Base-by-base conservation (phyloP, 2,888 invertebrate species). In the Himalopsyche anomala region DNA sequence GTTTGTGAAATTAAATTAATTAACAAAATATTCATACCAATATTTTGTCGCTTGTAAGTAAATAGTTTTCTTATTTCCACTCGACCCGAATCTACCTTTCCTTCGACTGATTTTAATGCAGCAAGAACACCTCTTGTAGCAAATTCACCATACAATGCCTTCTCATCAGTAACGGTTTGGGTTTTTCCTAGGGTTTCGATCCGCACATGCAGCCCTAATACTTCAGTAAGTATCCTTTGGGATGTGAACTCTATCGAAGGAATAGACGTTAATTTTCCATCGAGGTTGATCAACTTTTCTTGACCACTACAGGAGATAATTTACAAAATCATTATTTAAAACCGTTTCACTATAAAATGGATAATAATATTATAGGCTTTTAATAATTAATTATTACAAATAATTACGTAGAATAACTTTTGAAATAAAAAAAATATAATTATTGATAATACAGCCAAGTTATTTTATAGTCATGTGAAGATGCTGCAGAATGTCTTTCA, bases 121-220 rank as follows among this genome's bases (percentile, higher is more conserved):
- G 91, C 91, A 45, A 92, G 89, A n/a, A 92, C 91, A 17, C 91
- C 92, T 85, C 91, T 89, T 4, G 90, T 89, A 19, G 92, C 91
- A 87, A 91, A 91, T 89, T 92, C 92, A 19, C 90, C 90, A 84
- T 91, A 90, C 9, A 92, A 88, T 15, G 90, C 90, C 28, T 36
- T 74, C 40, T 8, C 28, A 12, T 36, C 55, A 8, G n/a, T 45
- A 4, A 15, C 79, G 56, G 42, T 38, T 56, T 88, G 69, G 5
- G n/a, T 15, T 19, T 89, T 89, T 36, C 87, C 89, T 42, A 89
- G 84, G 5, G 88, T 84, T 56, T 89, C 88, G 56, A 90, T 69
- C 45, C 88, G 89, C 82, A 89, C 90, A 86, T 92, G 91, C 15
- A 90, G 89, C 11, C 91, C 89, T 42, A 90, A 91, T n/a, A 92